These are phyloP conservation scores for Orussus abietinus DNA, from an alignment of 1,140 invertebrate genomes.

Conservation along the genomic window DNA sequence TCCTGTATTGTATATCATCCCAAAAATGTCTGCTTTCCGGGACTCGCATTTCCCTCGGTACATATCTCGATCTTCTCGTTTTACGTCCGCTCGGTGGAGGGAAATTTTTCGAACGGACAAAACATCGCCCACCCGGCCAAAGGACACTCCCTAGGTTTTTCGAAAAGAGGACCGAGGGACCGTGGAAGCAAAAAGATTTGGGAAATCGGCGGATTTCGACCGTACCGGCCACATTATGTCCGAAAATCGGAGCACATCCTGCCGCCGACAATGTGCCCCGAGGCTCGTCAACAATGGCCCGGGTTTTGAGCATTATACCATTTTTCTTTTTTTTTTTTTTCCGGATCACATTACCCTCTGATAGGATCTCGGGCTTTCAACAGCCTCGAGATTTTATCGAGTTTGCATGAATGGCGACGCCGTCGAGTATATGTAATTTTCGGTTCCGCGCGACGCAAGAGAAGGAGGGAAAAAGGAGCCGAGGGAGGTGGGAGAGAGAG, in stretches of 20 bases:
- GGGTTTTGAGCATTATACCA: slow-evolving; percentile 39
- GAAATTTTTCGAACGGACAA: too few relatives aligned
- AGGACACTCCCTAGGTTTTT: too few relatives aligned
- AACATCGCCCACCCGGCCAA: too few relatives aligned
- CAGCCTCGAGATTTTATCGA: slow-evolving; percentile 38
- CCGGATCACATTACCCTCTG: slow-evolving; percentile 40
- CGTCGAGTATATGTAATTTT: slow-evolving; percentile 27
- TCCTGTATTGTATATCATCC: too few relatives aligned
- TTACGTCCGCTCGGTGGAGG: too few relatives aligned
- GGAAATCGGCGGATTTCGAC: slow-evolving; percentile 2
- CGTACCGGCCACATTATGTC: slow-evolving; percentile 25
- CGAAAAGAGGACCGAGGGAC: too few relatives aligned
- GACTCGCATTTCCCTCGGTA: too few relatives aligned
- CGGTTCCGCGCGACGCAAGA: slow-evolving; percentile 20
- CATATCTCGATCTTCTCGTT: too few relatives aligned
- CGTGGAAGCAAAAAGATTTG: too few relatives aligned
- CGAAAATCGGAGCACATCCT: slow-evolving; percentile 35
- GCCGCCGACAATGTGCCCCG: slow-evolving; percentile 27
- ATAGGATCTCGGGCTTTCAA: slow-evolving; percentile 34
- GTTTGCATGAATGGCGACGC: slow-evolving; percentile 26
- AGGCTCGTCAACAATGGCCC: slow-evolving; percentile 28
- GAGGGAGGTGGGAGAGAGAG: too few relatives aligned
- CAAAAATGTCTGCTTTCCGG: too few relatives aligned
- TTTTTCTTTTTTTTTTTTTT: too few relatives aligned
- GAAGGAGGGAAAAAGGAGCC: slow-evolving; percentile 10